phyloP scores from a whole-genome alignment of 2,888 invertebrate genomes.

The Baccha elongata region DNA sequence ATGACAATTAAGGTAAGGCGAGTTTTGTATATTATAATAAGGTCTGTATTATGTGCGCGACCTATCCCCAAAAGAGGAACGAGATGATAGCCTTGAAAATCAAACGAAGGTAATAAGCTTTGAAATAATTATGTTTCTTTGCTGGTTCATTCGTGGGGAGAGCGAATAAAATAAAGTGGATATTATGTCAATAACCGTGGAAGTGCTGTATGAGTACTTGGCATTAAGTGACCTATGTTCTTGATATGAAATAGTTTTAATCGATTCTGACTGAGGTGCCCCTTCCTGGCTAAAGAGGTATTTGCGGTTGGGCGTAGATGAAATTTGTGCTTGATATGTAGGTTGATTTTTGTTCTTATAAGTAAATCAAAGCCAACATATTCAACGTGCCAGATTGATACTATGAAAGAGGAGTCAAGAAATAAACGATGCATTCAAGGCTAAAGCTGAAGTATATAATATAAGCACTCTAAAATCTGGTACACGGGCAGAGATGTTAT shows the following conservation, averaged over 20 bases:
- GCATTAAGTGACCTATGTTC: neutral
- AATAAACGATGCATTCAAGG: conserved; percentile 54
- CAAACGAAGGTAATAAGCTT: conserved; percentile 37
- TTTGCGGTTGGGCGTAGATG: neutral
- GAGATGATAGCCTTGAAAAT: conserved; percentile 64
- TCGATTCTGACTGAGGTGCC: conserved; percentile 54
- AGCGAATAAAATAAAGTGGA: neutral
- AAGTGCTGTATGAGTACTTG: conserved; percentile 23
- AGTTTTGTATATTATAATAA: conserved; percentile 12
- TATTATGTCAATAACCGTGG: conserved; percentile 54
- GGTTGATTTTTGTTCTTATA: neutral
- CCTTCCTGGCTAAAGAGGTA: neutral
- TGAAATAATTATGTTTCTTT: conserved; percentile 22
- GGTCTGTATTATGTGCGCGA: conserved; percentile 25
- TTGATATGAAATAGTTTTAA: conserved; percentile 11
- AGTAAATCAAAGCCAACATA: conserved; percentile 18
- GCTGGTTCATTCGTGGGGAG: conserved; percentile 3
- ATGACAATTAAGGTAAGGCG: conserved; percentile 87
- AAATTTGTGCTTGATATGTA: conserved; percentile 1
- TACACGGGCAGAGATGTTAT: conserved; percentile 22
- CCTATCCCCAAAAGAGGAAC: conserved; percentile 54
- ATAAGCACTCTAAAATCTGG: conserved; percentile 39
- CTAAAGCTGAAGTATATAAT: conserved; percentile 40
- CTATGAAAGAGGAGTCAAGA: conserved; percentile 19
- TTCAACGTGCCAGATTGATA: neutral